These are phyloP conservation scores for Chionodraco myersi DNA, from an alignment of 2,113 vertebrate genomes.

Conservation along the genomic window DNA sequence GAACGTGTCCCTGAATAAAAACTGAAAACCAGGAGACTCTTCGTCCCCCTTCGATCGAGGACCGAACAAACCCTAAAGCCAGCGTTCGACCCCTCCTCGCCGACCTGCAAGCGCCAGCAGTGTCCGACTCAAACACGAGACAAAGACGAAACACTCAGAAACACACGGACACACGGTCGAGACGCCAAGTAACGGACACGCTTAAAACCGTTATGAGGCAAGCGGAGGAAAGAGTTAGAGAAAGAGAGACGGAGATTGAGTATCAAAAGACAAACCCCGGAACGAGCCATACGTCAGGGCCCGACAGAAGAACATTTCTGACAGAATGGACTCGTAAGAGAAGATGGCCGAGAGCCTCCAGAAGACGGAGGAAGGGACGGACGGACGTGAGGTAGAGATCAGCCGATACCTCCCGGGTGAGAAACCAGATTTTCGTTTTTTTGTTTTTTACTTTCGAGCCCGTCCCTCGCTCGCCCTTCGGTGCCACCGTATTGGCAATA, in stretches of 20 bases:
- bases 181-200: conserved; percentile 72
- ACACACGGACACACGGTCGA: conserved; percentile 76
- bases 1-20: conserved; percentile 42
- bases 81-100: conserved; percentile 9
- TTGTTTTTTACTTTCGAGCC: conserved; percentile 31
- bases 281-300: conserved; percentile 37
- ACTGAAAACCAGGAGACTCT: conserved; percentile 21
- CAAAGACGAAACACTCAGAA: conserved; percentile 78
- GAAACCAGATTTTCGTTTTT: conserved; percentile 33
- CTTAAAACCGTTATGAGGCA: conserved; percentile 64
- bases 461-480: conserved; percentile 45
- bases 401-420: conserved; percentile 73
- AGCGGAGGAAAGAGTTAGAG: conserved; percentile 59
- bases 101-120: conserved; percentile 56
- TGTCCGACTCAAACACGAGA: conserved; percentile 77
- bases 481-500: conserved; percentile 43
- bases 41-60: conserved; percentile 44
- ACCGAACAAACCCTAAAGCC: conserved; percentile 14
- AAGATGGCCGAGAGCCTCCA: conserved; percentile 52
- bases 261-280: conserved; percentile 28
- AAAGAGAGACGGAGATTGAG: conserved; percentile 27
- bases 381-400: conserved; percentile 85
- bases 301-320: conserved; percentile 26
- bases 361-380: conserved; percentile 57
- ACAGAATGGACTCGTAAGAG: conserved; percentile 16